phyloP scores from a whole-genome alignment of 2,797 vertebrate species.

The Trachurus trachurus region DNA sequence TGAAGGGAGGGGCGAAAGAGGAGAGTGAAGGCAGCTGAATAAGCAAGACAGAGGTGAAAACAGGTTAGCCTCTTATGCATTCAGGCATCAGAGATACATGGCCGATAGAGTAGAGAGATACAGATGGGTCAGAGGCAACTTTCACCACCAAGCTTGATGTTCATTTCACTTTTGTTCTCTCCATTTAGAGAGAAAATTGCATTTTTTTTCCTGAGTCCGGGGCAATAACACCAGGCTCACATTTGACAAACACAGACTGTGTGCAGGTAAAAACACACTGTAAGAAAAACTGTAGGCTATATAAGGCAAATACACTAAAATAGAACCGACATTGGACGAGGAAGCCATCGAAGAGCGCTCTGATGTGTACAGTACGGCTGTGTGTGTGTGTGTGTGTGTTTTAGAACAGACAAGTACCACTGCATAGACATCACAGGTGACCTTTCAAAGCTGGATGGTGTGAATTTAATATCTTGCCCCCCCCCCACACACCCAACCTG shows the following conservation, averaged over 20 bases:
- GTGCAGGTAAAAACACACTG: not conserved
- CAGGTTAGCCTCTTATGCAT: constrained; percentile 69
- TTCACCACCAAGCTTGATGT: constrained; percentile 43
- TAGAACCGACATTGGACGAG: constrained; percentile 1
- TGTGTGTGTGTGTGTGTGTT: constrained; percentile 25
- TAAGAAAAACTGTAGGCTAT: constrained; percentile 6
- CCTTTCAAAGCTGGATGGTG: constrained; percentile 71
- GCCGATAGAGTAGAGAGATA: constrained; percentile 62
- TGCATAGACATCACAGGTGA: constrained; percentile 70
- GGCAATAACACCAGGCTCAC: constrained; percentile 9
- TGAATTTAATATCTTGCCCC: constrained; percentile 57
- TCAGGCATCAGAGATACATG: constrained; percentile 70
- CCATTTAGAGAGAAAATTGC: constrained; percentile 36
- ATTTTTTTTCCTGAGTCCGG: constrained; percentile 17
- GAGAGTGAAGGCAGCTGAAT: constrained; percentile 40
- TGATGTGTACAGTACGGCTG: not conserved
- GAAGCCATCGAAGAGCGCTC: constrained; percentile 12
- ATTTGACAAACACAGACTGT: constrained; percentile 23
- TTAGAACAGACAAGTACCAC: constrained; percentile 25
- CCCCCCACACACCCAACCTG: not conserved
- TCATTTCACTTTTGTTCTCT: constrained; percentile 58
- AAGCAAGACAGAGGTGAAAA: constrained; percentile 66
- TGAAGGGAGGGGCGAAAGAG: constrained; percentile 50
- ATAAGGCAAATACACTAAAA: not conserved
- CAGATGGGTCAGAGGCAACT: constrained; percentile 53